Evolutionary conservation across 2,888 invertebrate species (phyloP).

Genomic region (Troides helena): DNA sequence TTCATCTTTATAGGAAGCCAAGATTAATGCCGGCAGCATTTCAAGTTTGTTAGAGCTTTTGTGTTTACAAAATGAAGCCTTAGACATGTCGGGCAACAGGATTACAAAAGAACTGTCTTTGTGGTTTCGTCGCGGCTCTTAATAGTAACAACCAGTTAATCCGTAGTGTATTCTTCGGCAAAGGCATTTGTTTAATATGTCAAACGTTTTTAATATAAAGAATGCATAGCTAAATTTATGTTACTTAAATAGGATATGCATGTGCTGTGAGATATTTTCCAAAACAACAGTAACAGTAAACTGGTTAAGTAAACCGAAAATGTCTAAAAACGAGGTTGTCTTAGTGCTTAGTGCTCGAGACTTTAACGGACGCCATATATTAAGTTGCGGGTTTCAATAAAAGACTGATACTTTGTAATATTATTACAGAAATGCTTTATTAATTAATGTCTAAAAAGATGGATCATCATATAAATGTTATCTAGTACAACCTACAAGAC

Average conservation of each 20-base stretch:
- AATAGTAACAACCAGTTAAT: too few species aligned
- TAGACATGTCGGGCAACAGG: too few species aligned
- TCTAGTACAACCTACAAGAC: slow-evolving; percentile 78
- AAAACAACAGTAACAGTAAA: not conserved
- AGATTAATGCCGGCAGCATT: not conserved
- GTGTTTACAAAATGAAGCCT: too few species aligned
- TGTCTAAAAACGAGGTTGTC: not conserved
- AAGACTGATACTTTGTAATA: slow-evolving; percentile 72
- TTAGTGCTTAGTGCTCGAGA: not conserved
- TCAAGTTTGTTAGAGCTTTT: too few species aligned
- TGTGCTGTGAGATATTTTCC: not conserved
- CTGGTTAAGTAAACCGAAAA: not conserved
- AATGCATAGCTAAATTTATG: not conserved
- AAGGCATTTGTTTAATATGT: too few species aligned
- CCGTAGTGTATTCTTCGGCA: too few species aligned
- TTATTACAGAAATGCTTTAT: slow-evolving; percentile 85
- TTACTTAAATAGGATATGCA: not conserved
- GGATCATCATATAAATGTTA: slow-evolving; percentile 81
- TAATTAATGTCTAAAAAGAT: slow-evolving; percentile 84
- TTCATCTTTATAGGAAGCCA: not conserved
- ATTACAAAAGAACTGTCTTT: too few species aligned
- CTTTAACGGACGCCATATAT: too few species aligned
- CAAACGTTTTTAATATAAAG: too few species aligned
- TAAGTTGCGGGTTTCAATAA: slow-evolving; percentile 44
- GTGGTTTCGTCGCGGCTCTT: too few species aligned